These are phyloP conservation scores for Pimpla rufipes DNA, from an alignment of 2,888 invertebrate genomes.

Conservation along the genomic window DNA sequence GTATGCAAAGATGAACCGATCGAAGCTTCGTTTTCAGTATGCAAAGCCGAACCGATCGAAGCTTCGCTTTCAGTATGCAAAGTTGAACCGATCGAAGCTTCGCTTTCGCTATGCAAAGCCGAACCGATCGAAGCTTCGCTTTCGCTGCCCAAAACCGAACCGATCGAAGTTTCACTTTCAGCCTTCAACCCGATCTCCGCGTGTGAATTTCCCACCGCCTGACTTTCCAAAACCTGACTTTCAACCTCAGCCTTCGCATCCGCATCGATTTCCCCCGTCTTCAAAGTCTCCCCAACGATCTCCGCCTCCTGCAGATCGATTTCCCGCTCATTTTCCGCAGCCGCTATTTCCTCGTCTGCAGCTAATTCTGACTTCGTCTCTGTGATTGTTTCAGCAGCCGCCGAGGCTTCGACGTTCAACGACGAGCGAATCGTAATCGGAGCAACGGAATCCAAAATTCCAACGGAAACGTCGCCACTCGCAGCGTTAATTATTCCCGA, in stretches of 20 bases:
- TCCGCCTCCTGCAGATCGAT: background rate
- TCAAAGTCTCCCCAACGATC: background rate
- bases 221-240: background rate
- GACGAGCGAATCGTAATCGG: background rate
- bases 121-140: too few species aligned
- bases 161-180: too few species aligned
- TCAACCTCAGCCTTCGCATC: background rate
- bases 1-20: background rate
- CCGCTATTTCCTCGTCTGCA: background rate
- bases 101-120: too few species aligned
- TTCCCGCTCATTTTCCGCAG: conserved; percentile 3
- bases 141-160: too few species aligned
- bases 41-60: background rate
- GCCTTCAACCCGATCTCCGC: too few species aligned
- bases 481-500: conserved; percentile 37
- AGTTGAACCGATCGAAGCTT: too few species aligned
- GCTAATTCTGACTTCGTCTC: background rate
- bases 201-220: too few species aligned
- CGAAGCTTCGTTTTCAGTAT: background rate
- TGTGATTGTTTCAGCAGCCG: background rate
- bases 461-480: background rate
- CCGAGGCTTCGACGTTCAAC: background rate
- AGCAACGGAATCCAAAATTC: background rate
- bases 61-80: background rate
- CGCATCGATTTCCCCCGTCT: background rate